Percentiles rank a stretch among this genome's conserved stretches.
Conservation (phyloP, 2,888 invertebrate genomes). For the Gortyna flavago region DNA sequence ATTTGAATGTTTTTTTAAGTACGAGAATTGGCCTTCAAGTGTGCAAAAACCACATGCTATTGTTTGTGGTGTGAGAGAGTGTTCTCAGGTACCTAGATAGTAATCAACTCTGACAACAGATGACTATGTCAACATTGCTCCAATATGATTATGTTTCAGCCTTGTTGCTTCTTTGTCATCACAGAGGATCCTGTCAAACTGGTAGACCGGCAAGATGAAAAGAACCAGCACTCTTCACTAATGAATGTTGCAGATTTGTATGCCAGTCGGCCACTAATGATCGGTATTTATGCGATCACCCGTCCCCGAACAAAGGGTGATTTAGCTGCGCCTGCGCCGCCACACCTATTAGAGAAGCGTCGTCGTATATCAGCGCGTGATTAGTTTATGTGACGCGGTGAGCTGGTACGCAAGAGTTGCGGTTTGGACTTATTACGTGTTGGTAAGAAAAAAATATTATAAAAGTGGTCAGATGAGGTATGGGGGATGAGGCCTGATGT, state of each 20-base stretch:
- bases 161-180: not conserved
- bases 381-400: slow-evolving; percentile 80
- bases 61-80: not conserved
- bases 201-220: slow-evolving; percentile 8
- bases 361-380: slow-evolving; percentile 77
- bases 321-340: slow-evolving; percentile 66
- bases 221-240: slow-evolving; percentile 1
- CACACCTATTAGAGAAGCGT: slow-evolving; percentile 72
- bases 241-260: slow-evolving; percentile 53
- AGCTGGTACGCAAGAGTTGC: slow-evolving; percentile 64
- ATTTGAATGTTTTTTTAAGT: not conserved
- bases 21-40: not conserved
- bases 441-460: not conserved
- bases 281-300: slow-evolving; percentile 61
- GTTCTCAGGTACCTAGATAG: too few species aligned
- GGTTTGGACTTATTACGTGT: slow-evolving; percentile 58
- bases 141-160: not conserved
- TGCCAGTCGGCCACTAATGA: slow-evolving; percentile 56
- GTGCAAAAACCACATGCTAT: not conserved
- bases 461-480: not conserved
- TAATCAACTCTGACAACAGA: not conserved
- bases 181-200: not conserved
- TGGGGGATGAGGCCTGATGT: too few species aligned
- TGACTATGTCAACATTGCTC: not conserved
- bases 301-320: slow-evolving; percentile 74